Conservation (phyloP, 2,113 vertebrate species). For the Agelaius tricolor region DNA sequence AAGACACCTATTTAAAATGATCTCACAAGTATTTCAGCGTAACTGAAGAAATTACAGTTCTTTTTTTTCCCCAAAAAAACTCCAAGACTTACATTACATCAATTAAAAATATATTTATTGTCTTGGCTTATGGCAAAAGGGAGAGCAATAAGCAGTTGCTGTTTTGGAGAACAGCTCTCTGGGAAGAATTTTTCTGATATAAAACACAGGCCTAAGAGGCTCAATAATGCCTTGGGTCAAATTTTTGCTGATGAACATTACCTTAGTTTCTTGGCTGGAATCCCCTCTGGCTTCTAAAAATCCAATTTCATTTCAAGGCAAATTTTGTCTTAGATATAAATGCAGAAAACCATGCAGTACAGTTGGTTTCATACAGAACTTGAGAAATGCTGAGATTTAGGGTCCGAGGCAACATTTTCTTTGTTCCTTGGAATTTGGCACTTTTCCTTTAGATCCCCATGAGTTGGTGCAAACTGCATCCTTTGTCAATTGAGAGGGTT, state of each 20-base stretch:
- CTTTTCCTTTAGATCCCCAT: background rate
- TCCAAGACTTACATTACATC: background rate
- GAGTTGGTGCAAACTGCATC: background rate
- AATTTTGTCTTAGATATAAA: background rate
- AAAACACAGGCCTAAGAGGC: background rate
- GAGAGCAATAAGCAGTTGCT: background rate
- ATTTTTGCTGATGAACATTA: constrained; percentile 9
- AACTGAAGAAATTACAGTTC: background rate
- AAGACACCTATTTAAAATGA: background rate
- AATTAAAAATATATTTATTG: constrained; percentile 29
- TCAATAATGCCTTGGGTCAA: background rate
- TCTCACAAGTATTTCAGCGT: background rate
- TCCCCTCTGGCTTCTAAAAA: background rate
- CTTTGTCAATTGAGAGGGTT: rapidly evolving
- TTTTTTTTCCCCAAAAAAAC: rapidly evolving
- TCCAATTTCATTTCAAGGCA: background rate
- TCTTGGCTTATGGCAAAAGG: background rate
- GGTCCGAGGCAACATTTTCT: background rate
- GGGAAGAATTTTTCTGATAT: constrained; percentile 7
- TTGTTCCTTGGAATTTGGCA: background rate
- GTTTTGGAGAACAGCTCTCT: background rate
- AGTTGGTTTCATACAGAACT: background rate
- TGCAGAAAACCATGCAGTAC: background rate
- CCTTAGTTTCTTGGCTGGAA: constrained; percentile 1
- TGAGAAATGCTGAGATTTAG: background rate